Evolutionary conservation across 2,113 vertebrate genomes (phyloP), one percentile per base, ranked within the genome.

Genomic region (Antechinus flavipes): DNA sequence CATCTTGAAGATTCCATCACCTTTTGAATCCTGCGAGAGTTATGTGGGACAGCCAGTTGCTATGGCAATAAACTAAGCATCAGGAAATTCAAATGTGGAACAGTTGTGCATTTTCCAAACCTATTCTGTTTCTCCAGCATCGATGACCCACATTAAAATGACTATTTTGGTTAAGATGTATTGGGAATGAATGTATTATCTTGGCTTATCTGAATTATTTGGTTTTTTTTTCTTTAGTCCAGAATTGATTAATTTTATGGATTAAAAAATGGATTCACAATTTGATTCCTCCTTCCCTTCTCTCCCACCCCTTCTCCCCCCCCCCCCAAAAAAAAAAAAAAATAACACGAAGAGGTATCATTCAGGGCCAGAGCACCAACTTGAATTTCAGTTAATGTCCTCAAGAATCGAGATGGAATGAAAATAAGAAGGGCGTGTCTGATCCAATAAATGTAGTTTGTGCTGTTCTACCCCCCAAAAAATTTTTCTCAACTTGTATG

Each of bases 111-210:
- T 76, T 76, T 76, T 76, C 42, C 68, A 42, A 76, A 76, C 19
- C 4, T 76, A 8, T 42, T 1, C n/a, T 1, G 24, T 93, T 93
- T 61, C 1, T 27, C 92, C 92, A 54, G 92, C 96, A 90, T 42
- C 91, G 90, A n/a, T n/a, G 96, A 94, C 42, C 94, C 90, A 76
- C 24, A 93, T 54, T n/a, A 93, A 94, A 92, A 92, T 68, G 52
- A 42, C 35, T 42, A 84, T 84, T 84, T 23, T 50, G 52, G 55
- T 94, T 92, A 96, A 91, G 94, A 42, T 84, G 68, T 84, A 42
- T 42, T 61, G 92, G 50, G 95, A 91, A 96, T 93, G 95, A 58
- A 96, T 91, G 55, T 92, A 56, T 96, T 96, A 94, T 68, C 95
- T 94, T 96, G 93, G 96, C 96, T 76, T 68, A 68, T n/a, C 35